These are phyloP conservation scores for Oophaga sylvatica DNA, from an alignment of 2,797 vertebrate species.

Conservation along the genomic window DNA sequence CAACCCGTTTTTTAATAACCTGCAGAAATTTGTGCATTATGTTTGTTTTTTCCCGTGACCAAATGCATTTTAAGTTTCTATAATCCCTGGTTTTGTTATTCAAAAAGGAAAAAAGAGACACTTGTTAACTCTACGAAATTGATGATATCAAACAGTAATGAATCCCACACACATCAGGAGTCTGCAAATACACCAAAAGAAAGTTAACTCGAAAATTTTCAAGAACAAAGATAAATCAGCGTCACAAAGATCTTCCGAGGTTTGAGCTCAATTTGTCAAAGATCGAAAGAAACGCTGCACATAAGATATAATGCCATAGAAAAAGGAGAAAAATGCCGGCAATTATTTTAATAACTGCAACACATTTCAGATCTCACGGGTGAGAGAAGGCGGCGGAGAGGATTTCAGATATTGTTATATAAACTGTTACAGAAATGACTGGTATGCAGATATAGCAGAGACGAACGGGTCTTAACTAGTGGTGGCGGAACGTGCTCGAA, in stretches of 20 bases:
- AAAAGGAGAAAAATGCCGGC: neutral
- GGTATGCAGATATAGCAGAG: neutral
- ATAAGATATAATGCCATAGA: neutral
- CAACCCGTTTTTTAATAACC: too few relatives aligned
- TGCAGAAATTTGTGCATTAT: too few relatives aligned
- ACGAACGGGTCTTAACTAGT: neutral
- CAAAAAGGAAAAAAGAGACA: too few relatives aligned
- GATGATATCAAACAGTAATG: too few relatives aligned
- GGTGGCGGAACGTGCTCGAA: too few relatives aligned
- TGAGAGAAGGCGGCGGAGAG: neutral
- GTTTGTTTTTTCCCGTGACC: too few relatives aligned
- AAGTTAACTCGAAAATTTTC: neutral
- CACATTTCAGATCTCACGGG: neutral
- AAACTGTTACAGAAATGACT: neutral
- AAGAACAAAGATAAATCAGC: neutral
- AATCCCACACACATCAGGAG: too few relatives aligned
- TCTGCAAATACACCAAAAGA: too few relatives aligned
- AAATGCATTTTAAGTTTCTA: too few relatives aligned
- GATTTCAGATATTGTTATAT: neutral
- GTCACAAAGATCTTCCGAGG: too few relatives aligned
- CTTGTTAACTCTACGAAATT: too few relatives aligned
- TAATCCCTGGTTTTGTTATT: too few relatives aligned
- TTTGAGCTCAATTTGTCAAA: neutral
- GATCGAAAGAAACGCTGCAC: neutral
- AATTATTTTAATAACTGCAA: slow-evolving; percentile 31